Base-by-base conservation (phyloP, 2,888 invertebrate genomes). In the Resseliella maxima region DNA sequence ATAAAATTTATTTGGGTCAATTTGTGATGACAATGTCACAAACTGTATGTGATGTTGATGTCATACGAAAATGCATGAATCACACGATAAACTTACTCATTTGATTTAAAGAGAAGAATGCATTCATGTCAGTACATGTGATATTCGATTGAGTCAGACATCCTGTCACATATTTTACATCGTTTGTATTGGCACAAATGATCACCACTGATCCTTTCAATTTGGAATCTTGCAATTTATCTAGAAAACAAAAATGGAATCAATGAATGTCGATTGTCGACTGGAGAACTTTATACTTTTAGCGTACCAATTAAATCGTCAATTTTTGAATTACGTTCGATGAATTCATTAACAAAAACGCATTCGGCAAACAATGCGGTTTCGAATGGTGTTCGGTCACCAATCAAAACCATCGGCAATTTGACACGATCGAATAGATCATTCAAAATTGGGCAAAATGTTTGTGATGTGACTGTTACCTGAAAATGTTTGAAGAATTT, bases 341-440 rank as follows among this genome's bases (percentile, higher is more conserved):
- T n/a, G 5, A 83, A 83, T 1, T 83, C 36, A 24, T 21, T n/a
- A 6, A 72, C 35, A 35, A 72, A 72, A 2, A 12, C 0, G 72
- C 72, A 72, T n/a, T 83, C 24, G 1, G 83, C 83, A 38, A 38
- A 83, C 12, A 83, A 38, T 36, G 83, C 83, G 1, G 83, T 38
- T 38, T 83, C 83, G 24, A 83, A 83, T n/a, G 38, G 38, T 6
- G 83, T 24, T 8, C 38, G 83, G 0, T 83, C 12, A 6, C 38
- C 36, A 10, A 38, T 38, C 6, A 24, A 36, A 10, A 83, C n/a
- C 83, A 83, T 38, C n/a, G 83, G 83, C 0, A 38, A 1, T 24
- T 24, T n/a, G 0, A 24, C 12, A 0, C 24, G 36, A 38, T 36
- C 36, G 18, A 38, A 83, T 0, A 83, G 21, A 10, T n/a, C 36